Evolutionary conservation across 2,888 invertebrate genomes (phyloP).

Genomic region (Synanthedon vespiformis): DNA sequence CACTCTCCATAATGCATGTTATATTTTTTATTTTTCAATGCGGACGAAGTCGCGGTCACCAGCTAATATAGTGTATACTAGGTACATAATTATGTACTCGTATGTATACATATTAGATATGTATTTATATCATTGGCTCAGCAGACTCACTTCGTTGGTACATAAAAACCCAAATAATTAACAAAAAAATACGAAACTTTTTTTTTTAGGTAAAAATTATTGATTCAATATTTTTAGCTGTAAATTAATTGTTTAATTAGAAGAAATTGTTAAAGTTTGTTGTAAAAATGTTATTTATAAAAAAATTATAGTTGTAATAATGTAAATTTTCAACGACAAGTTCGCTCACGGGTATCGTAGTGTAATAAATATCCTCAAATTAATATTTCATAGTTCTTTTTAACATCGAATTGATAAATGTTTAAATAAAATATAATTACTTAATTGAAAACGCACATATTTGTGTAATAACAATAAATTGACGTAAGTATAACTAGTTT

Average conservation of each 20-base stretch:
- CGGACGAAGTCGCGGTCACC: too few relatives aligned
- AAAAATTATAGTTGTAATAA: slow-evolving; percentile 15
- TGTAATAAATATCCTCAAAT: slow-evolving; percentile 3
- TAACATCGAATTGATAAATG: slow-evolving; percentile 24
- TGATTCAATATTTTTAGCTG: background rate
- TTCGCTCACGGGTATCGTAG: slow-evolving; percentile 38
- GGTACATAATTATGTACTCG: too few relatives aligned
- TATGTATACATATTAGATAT: too few relatives aligned
- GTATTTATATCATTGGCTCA: too few relatives aligned
- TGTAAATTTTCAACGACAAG: slow-evolving; percentile 60
- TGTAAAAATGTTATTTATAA: background rate
- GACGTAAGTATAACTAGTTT: too few relatives aligned
- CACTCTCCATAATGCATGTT: too few relatives aligned
- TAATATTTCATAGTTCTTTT: slow-evolving; percentile 10
- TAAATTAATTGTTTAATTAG: background rate
- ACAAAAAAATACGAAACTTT: too few relatives aligned
- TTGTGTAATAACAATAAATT: background rate
- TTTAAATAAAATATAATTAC: background rate
- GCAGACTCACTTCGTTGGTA: too few relatives aligned
- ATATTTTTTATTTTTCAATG: too few relatives aligned
- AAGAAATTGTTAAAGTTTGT: background rate
- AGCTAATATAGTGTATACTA: too few relatives aligned
- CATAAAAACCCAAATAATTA: too few relatives aligned
- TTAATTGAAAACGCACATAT: background rate
- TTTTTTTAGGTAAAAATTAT: too few relatives aligned